Percentiles rank a stretch among this genome's conserved stretches.
Conservation (phyloP, 2,888 invertebrate genomes). For the Coleophora deauratella region DNA sequence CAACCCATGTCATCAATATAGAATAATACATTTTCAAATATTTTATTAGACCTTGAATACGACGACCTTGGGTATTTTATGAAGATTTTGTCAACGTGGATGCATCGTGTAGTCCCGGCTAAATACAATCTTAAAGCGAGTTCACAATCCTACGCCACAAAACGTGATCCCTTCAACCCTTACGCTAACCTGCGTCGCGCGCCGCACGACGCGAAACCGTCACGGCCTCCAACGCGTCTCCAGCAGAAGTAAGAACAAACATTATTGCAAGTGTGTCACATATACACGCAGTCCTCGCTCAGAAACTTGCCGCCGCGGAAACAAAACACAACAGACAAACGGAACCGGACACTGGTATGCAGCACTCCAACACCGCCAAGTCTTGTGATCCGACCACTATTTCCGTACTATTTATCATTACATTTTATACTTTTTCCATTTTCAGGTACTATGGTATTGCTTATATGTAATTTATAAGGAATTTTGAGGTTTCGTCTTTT, state of each 20-base stretch:
- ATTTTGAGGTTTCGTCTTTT: conserved; percentile 31
- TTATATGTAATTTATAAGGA: conserved; percentile 59
- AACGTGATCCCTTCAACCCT: conserved; percentile 64
- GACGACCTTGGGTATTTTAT: no score
- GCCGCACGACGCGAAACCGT: background rate
- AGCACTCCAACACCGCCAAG: conserved; percentile 1
- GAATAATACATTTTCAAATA: no score
- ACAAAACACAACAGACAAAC: no score
- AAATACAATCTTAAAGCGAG: conserved; percentile 19
- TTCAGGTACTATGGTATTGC: conserved; percentile 72
- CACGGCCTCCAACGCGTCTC: background rate
- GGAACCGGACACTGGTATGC: background rate
- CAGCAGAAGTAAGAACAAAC: no score
- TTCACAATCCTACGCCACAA: conserved; percentile 34
- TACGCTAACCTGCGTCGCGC: conserved; percentile 37
- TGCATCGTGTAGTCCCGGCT: no score
- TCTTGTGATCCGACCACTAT: conserved; percentile 44
- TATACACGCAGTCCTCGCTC: no score
- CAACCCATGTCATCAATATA: conserved; percentile 2
- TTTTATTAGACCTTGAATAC: no score
- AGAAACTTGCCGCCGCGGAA: no score
- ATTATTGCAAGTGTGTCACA: no score
- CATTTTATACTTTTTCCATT: conserved; percentile 37
- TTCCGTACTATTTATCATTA: conserved; percentile 43
- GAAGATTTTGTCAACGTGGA: no score